A percentile compares a stretch with the other conserved stretches of the same genome.
phyloP scores from a whole-genome alignment of 2,797 vertebrate genomes.

The Forpus xanthops region DNA sequence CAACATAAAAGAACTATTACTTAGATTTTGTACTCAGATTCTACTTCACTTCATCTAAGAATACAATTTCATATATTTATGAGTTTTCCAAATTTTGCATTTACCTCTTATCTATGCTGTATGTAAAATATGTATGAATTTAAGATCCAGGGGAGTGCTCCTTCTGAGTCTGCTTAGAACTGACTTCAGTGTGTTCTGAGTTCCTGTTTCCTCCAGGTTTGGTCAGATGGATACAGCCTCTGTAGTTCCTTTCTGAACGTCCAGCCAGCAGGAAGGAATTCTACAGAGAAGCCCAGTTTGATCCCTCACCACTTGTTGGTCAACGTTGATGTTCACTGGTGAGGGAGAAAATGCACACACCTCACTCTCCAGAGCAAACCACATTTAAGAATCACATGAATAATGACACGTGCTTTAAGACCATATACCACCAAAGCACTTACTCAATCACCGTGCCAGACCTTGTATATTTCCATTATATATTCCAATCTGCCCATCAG shows the following conservation, averaged over 20 bases:
- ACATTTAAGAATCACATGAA: neutral
- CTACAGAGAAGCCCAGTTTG: neutral
- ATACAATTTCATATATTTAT: neutral
- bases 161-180: neutral
- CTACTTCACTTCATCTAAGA: neutral
- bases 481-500: neutral
- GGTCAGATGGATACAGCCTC: neutral
- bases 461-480: neutral
- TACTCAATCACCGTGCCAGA: neutral
- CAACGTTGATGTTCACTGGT: neutral
- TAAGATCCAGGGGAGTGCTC: neutral
- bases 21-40: neutral
- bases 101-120: neutral
- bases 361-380: neutral
- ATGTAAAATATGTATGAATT: neutral
- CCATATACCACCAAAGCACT: neutral
- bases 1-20: neutral
- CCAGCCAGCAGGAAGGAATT: neutral
- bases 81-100: neutral
- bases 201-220: neutral
- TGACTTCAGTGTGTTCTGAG: accelerated
- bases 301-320: neutral
- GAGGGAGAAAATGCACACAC: neutral
- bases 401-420: neutral
- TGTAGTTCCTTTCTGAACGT: neutral